These are phyloP conservation scores for Phalacrocorax pelagicus DNA, from an alignment of 2,113 vertebrate genomes.

Conservation along the genomic window DNA sequence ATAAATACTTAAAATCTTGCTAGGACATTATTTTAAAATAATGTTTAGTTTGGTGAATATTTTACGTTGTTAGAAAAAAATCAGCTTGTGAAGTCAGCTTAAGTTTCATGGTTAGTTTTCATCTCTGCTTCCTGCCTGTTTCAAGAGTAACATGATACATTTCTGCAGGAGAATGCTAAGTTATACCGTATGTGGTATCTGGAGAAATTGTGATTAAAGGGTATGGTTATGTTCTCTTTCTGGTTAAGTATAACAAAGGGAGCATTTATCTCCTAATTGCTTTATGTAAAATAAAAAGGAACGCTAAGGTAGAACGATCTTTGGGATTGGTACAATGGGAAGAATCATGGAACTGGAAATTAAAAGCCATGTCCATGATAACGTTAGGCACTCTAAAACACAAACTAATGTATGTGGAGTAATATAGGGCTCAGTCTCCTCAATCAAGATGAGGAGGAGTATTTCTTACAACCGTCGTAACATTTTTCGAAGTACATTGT, in stretches of 20 bases:
- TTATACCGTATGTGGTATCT: background rate
- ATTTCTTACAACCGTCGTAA: background rate
- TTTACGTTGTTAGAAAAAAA: background rate
- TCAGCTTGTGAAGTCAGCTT: background rate
- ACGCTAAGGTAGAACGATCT: fast-evolving
- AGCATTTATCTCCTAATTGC: background rate
- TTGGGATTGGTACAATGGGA: background rate
- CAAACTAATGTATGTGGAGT: background rate
- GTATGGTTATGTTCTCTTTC: background rate
- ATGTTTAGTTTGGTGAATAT: background rate
- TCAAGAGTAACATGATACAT: fast-evolving
- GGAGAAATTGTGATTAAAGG: background rate
- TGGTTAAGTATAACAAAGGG: background rate
- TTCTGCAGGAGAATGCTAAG: background rate
- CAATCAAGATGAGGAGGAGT: background rate
- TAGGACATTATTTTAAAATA: background rate
- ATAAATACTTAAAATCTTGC: background rate
- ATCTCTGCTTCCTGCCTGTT: background rate
- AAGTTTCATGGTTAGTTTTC: background rate
- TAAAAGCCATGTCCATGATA: background rate
- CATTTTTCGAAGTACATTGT: background rate
- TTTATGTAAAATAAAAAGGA: background rate
- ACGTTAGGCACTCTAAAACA: fast-evolving
- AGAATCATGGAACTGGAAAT: background rate
- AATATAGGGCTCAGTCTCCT: background rate